These are phyloP conservation scores for Montipora cactus DNA, from an alignment of 64 coral and sea anemone species.

Conservation along the genomic window DNA sequence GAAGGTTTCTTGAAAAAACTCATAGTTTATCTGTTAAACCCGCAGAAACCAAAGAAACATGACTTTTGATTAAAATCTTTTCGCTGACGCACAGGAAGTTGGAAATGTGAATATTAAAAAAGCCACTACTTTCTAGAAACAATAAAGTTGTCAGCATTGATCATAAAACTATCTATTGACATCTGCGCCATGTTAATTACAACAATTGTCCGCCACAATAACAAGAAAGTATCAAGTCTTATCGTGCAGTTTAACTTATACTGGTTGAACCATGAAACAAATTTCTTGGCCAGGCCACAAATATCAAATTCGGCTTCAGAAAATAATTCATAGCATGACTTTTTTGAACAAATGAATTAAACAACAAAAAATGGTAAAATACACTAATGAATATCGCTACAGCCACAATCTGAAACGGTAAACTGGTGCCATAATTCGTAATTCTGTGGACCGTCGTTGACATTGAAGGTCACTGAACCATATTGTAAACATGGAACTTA, in stretches of 20 bases:
- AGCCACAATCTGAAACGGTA: conserved; percentile 8
- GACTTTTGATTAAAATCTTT: conserved; percentile 12
- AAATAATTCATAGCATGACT: conserved; percentile 11
- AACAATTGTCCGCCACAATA: no score
- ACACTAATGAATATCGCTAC: background rate
- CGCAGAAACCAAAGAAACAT: conserved; percentile 11
- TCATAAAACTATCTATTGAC: background rate
- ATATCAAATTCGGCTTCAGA: background rate
- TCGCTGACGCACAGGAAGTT: background rate
- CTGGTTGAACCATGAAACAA: background rate
- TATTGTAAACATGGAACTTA: no score
- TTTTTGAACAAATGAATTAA: background rate
- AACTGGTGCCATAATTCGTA: background rate
- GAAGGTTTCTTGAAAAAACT: background rate
- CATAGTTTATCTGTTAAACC: background rate
- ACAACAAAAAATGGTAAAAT: background rate
- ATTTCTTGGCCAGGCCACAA: background rate
- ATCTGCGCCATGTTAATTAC: background rate
- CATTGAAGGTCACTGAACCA: no score
- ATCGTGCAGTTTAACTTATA: no score
- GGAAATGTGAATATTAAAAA: background rate
- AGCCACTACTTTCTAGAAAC: background rate
- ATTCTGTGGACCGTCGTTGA: background rate
- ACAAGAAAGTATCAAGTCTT: no score
- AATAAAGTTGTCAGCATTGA: background rate